Conservation (phyloP, 1,140 invertebrate genomes). For the Reticulitermes speratus region DNA sequence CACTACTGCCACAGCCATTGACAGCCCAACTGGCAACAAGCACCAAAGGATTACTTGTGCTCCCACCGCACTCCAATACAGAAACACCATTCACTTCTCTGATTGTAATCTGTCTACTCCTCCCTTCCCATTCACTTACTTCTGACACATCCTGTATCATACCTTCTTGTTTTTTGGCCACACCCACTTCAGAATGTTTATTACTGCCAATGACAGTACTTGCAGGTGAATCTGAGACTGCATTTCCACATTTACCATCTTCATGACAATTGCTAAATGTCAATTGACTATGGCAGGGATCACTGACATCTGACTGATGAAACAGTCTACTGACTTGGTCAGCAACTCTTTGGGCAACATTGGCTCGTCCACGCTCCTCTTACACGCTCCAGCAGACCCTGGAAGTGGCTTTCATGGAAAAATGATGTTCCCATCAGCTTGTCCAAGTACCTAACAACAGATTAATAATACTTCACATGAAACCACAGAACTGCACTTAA, state of each 20-base stretch:
- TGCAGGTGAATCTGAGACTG: neutral
- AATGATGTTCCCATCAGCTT: conserved; percentile 80
- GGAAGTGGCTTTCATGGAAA: conserved; percentile 78
- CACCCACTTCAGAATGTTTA: neutral
- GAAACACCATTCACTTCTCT: neutral
- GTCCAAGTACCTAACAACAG: conserved; percentile 63
- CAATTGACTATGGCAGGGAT: neutral
- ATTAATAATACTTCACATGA: neutral
- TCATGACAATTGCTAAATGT: neutral
- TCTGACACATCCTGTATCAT: neutral
- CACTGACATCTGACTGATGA: conserved; percentile 16
- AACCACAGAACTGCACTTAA: neutral
- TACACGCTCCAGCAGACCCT: conserved; percentile 61
- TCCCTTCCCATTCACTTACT: neutral
- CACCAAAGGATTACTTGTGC: neutral
- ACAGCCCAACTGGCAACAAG: neutral
- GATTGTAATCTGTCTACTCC: neutral
- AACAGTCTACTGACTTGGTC: conserved; percentile 59
- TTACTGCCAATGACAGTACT: neutral
- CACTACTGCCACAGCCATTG: conserved; percentile 31
- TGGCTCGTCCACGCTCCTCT: conserved; percentile 54
- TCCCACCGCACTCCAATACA: neutral
- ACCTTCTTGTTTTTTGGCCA: conserved; percentile 29
- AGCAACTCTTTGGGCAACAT: conserved; percentile 56
- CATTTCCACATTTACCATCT: neutral